Base-by-base conservation (phyloP, 2,888 invertebrate species). In the Eurytoma californica region DNA sequence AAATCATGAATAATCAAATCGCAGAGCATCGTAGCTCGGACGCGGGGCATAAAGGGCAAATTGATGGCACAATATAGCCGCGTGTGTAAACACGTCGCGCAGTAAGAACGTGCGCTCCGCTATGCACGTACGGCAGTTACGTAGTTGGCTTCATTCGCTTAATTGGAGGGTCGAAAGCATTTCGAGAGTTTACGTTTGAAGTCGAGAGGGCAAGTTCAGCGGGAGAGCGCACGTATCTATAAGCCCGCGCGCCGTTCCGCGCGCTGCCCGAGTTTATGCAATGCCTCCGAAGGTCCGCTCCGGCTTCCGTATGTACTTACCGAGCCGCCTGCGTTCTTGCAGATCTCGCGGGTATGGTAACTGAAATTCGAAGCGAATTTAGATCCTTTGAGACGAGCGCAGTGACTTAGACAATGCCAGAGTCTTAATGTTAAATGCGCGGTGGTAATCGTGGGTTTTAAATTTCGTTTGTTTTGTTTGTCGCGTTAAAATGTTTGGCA, bases 161-260 rank as follows among this genome's bases (percentile, higher is more conserved):
- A 73, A 73, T 73, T 73, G 72, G 65, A 65, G 61, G 51, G 20
- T 73, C 47, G 72, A 63, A 57, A 55, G 72, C 72, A 24, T 39
- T 55, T 39, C 72, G 58, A 49, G 60, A 70, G 70, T 60, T 60
- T 60, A 49, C 58, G 70, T 70, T 70, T 60, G 60, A 47, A 58
- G 39, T 39, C 39, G 39, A 39, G 39, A 39, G 39, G 39, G 39
- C 39, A 39, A 39, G 39, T 39, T 39, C 39, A 12, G 16, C 7
- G 20, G 13, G 51, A 28, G 3, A 9, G 14, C 51, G 12, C 47
- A n/a, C 13, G 14, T 3, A 3, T 14, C 24, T 60, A 3, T 12
- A 9, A 12, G 28, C 16, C 20, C 24, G n/a, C n/a, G n/a, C n/a
- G n/a, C n/a, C n/a, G 60, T 2, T 24, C 60, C 5, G 14, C 13